Percentiles rank a stretch among this genome's conserved stretches.
phyloP scores from a whole-genome alignment of 2,797 vertebrate genomes.

The Hyperoplus lanceolatus region DNA sequence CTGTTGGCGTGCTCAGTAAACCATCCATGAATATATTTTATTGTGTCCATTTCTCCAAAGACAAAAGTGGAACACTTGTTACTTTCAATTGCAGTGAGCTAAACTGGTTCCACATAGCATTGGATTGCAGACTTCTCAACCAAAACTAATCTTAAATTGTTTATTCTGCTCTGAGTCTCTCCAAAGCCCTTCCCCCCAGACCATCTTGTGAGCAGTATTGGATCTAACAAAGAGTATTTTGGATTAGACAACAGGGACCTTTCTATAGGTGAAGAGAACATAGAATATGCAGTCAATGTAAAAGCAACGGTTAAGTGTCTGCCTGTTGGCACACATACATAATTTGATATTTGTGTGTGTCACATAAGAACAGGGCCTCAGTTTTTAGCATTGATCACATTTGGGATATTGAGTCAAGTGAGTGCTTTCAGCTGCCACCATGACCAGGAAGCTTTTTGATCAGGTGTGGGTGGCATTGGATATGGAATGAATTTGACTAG shows the following conservation, averaged over 20 bases:
- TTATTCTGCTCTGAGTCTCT: conserved; percentile 38
- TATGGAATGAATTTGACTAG: background rate
- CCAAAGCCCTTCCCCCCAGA: background rate
- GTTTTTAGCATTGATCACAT: background rate
- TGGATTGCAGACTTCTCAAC: conserved; percentile 39
- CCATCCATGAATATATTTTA: conserved; percentile 29
- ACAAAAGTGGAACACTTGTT: conserved; percentile 2
- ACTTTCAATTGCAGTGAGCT: conserved; percentile 33
- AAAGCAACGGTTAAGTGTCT: background rate
- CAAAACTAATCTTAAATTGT: conserved; percentile 67
- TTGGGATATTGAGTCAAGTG: background rate
- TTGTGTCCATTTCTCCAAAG: conserved; percentile 26
- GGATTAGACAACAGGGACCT: background rate
- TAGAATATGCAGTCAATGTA: background rate
- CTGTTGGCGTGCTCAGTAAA: conserved; percentile 17
- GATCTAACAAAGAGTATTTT: background rate
- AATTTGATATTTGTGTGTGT: too few relatives aligned
- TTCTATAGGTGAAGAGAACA: background rate
- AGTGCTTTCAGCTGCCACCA: background rate
- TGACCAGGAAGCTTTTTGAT: background rate
- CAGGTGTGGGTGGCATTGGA: background rate
- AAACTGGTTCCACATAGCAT: conserved; percentile 33
- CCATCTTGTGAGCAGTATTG: conserved; percentile 33
- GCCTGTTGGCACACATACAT: background rate
- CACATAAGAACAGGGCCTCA: background rate